Evolutionary conservation across 2,888 invertebrate genomes (phyloP).

Genomic region (Phrixothrix hirtus): DNA sequence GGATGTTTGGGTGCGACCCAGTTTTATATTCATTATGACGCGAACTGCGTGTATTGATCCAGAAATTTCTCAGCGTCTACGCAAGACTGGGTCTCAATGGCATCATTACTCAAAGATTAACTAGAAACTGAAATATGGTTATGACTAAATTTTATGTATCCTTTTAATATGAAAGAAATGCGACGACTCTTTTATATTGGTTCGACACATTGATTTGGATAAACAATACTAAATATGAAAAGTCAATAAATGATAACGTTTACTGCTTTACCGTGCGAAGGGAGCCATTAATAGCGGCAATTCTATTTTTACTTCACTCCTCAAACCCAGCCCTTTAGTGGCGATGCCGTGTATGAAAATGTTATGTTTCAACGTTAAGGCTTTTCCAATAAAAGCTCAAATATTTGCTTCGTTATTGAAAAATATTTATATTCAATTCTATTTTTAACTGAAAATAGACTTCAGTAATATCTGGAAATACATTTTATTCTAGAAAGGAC

Average conservation of each 20-base stretch:
- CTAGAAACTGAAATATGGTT: constrained; percentile 15
- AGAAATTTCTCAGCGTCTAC: constrained; percentile 40
- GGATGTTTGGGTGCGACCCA: constrained; percentile 47
- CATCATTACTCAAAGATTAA: constrained; percentile 28
- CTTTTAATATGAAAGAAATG: no score
- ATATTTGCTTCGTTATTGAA: no score
- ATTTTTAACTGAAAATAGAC: no score
- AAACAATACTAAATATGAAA: no score
- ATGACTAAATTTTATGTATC: no score
- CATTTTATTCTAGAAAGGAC: no score
- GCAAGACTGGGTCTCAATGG: constrained; percentile 42
- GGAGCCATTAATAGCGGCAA: constrained; percentile 3
- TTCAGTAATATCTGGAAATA: no score
- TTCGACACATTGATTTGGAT: no score
- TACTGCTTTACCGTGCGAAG: constrained; percentile 7
- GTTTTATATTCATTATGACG: constrained; percentile 46
- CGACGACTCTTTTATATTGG: no score
- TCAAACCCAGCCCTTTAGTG: no score
- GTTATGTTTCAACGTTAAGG: neutral
- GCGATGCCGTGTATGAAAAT: neutral
- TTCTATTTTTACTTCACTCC: constrained; percentile 2
- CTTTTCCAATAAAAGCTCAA: neutral
- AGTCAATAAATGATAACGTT: constrained; percentile 15
- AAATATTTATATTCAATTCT: no score
- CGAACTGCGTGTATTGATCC: constrained; percentile 50